These are phyloP conservation scores for Coluber constrictor DNA, from an alignment of 2,797 vertebrate species.

Conservation along the genomic window DNA sequence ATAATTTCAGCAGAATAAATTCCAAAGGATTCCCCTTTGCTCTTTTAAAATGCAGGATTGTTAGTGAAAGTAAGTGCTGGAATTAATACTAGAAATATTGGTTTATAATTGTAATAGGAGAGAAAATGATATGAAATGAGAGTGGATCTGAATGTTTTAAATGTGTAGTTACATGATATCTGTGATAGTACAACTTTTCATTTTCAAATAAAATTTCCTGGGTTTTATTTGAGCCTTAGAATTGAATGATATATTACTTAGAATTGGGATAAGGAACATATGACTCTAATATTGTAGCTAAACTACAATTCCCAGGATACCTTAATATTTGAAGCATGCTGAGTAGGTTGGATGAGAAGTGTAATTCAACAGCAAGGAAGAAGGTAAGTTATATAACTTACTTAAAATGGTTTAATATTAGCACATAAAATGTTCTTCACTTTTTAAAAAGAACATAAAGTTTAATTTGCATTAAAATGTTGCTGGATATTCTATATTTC, in stretches of 20 bases:
- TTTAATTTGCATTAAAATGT: background rate
- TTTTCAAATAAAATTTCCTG: background rate
- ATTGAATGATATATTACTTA: background rate
- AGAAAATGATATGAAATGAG: background rate
- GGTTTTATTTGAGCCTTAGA: background rate
- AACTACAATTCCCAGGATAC: background rate
- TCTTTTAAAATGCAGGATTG: background rate
- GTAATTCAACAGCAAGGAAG: background rate
- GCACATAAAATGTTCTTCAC: background rate
- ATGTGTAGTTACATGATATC: background rate
- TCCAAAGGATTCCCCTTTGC: constrained; percentile 29
- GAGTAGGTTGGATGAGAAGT: background rate
- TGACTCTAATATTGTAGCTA: background rate
- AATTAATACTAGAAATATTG: background rate
- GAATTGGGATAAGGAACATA: background rate
- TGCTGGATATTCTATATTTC: background rate
- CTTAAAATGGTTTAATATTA: background rate
- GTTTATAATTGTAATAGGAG: background rate
- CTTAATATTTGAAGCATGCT: background rate
- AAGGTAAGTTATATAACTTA: background rate
- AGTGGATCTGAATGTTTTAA: background rate
- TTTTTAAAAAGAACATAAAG: background rate
- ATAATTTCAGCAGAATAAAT: constrained; percentile 17
- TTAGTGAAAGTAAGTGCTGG: background rate
- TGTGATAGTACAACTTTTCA: background rate